Evolutionary conservation across 2,888 invertebrate genomes (phyloP).

Genomic region (Rhogogaster chlorosoma): DNA sequence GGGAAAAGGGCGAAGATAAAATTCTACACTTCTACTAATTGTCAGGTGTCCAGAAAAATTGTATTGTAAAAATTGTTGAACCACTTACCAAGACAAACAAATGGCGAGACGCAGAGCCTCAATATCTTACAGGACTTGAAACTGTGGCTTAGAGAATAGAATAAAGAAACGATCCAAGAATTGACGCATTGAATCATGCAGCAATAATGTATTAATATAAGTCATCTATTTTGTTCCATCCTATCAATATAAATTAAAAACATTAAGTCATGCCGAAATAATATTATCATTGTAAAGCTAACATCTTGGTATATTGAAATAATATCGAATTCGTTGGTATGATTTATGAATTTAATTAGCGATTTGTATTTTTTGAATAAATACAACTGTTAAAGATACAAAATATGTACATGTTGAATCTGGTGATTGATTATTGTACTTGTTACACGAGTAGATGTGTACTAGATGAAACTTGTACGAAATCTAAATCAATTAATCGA

Average conservation of each 20-base stretch:
- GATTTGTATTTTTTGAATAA: not conserved
- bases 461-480: not conserved
- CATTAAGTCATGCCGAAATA: not conserved
- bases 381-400: not conserved
- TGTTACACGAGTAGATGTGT: not conserved
- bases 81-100: not conserved
- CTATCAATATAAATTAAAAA: not conserved
- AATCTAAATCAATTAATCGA: not conserved
- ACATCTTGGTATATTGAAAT: not conserved
- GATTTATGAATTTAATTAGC: slow-evolving; percentile 12
- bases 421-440: not conserved
- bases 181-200: not conserved
- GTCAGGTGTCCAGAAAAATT: not conserved
- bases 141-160: not conserved
- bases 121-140: not conserved
- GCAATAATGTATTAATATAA: not conserved
- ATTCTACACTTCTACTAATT: not conserved
- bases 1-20: slow-evolving; percentile 78
- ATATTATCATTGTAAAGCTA: not conserved
- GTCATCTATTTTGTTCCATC: not conserved
- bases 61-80: no score
- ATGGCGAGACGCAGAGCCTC: not conserved
- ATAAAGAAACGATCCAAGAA: not conserved
- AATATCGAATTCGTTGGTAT: not conserved
- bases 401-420: not conserved